Evolutionary conservation across 2,113 vertebrate genomes (phyloP).

Genomic region (Gobiocypris rarus): DNA sequence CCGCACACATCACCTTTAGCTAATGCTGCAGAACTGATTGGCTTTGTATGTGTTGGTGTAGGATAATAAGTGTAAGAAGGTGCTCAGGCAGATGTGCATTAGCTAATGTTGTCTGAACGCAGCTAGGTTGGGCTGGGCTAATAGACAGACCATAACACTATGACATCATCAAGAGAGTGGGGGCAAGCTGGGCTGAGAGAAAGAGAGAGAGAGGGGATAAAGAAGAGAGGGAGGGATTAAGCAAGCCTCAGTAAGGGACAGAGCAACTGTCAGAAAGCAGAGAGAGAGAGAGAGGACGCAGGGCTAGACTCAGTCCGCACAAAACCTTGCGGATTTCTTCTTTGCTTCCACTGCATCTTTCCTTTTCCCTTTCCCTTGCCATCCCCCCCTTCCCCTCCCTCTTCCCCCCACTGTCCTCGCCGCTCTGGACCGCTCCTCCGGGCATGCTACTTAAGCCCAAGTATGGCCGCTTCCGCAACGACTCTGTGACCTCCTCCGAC

Average conservation of each 20-base stretch:
- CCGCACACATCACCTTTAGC: neutral
- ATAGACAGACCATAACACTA: conserved; percentile 71
- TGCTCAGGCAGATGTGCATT: conserved; percentile 73
- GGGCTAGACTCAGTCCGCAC: conserved; percentile 57
- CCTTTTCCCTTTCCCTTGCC: conserved; percentile 47
- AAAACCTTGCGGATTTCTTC: conserved; percentile 55
- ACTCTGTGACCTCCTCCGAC: conserved; percentile 84
- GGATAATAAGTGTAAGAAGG: conserved; percentile 42
- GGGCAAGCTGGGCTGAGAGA: conserved; percentile 54
- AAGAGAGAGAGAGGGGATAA: conserved; percentile 41
- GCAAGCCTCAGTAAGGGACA: conserved; percentile 61
- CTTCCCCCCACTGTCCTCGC: conserved; percentile 53
- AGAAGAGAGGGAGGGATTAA: conserved; percentile 53
- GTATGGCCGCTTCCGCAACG: conserved; percentile 89
- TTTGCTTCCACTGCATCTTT: conserved; percentile 54
- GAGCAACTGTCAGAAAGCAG: conserved; percentile 58
- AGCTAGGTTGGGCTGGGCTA: conserved; percentile 77
- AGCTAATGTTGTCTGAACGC: conserved; percentile 74
- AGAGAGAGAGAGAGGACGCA: conserved; percentile 56
- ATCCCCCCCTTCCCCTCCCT: conserved; percentile 46
- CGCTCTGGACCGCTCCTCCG: conserved; percentile 73
- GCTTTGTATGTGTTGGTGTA: conserved; percentile 31
- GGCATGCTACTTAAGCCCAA: conserved; percentile 89
- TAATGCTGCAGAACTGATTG: conserved; percentile 24
- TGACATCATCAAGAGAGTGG: conserved; percentile 80